phyloP scores from a whole-genome alignment of 2,797 vertebrate genomes.

The Pteronotus mesoamericanus region DNA sequence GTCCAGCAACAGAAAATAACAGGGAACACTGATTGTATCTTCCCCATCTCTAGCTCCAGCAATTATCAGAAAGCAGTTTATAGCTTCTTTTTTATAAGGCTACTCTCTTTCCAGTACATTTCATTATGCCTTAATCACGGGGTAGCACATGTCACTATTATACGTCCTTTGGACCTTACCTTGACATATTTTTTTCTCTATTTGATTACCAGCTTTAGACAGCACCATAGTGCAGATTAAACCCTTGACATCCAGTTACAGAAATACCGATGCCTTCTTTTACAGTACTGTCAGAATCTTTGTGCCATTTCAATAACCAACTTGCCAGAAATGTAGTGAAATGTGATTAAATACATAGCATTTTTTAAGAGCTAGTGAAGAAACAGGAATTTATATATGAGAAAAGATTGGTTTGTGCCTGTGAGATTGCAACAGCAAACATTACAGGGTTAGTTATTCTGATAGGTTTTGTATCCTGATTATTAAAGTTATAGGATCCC shows the following conservation, averaged over 20 bases:
- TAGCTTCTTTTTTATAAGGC: background rate
- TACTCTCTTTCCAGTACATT: background rate
- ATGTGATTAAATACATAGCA: conserved; percentile 26
- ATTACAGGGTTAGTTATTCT: background rate
- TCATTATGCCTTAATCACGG: conserved; percentile 19
- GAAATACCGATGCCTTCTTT: conserved; percentile 55
- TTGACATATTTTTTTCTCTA: conserved; percentile 40
- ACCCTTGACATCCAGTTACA: background rate
- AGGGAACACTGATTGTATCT: background rate
- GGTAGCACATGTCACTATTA: conserved; percentile 18
- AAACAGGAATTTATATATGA: conserved; percentile 2
- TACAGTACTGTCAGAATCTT: conserved; percentile 48
- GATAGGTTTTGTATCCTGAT: conserved; percentile 41
- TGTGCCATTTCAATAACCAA: conserved; percentile 59
- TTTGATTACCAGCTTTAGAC: conserved; percentile 60
- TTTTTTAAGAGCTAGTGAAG: conserved; percentile 35
- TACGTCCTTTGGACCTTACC: conserved; percentile 1
- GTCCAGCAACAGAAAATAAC: background rate
- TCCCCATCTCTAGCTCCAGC: background rate
- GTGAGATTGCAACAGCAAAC: background rate
- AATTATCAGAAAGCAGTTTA: conserved; percentile 2
- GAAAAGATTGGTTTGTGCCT: conserved; percentile 38
- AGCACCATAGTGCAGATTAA: conserved; percentile 51
- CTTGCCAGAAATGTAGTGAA: conserved; percentile 40
- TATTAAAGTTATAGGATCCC: background rate